Evolutionary conservation across 2,888 invertebrate species (phyloP).

Genomic region (Halocaridina rubra): DNA sequence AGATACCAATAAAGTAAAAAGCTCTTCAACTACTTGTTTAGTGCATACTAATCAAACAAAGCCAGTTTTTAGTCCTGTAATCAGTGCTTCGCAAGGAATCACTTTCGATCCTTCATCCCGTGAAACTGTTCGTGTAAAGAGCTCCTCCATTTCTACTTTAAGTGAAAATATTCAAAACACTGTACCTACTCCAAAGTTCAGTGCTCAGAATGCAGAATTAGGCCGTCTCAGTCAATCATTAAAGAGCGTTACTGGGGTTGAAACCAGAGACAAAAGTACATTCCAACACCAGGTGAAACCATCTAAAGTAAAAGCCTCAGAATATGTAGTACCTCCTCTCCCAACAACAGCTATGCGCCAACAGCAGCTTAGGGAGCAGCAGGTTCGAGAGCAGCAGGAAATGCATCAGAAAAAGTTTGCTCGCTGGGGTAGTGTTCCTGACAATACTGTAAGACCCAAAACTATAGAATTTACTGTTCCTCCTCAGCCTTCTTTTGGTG

Average conservation of each 20-base stretch:
- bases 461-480: conserved; percentile 9
- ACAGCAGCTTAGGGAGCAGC: conserved; percentile 46
- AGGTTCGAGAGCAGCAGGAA: conserved; percentile 13
- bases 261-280: background rate
- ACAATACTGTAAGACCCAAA: conserved; percentile 18
- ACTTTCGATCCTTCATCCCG: conserved; percentile 5
- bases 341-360: conserved; percentile 58
- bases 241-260: background rate
- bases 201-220: conserved; percentile 19
- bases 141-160: conserved; percentile 52
- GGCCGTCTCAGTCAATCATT: conserved; percentile 23
- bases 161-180: conserved; percentile 14
- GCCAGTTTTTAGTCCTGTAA: background rate
- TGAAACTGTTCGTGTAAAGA: conserved; percentile 37
- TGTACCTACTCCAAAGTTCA: background rate
- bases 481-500: conserved; percentile 31
- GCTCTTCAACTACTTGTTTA: conserved; percentile 40
- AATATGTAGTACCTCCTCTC: conserved; percentile 58
- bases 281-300: background rate
- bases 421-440: conserved; percentile 32
- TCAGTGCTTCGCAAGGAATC: background rate
- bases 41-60: background rate
- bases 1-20: conserved; percentile 38
- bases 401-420: conserved; percentile 22
- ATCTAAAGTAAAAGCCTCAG: conserved; percentile 13